Evolutionary conservation across 2,797 vertebrate genomes (phyloP).

Genomic region (Typhlichthys eigenmanni): DNA sequence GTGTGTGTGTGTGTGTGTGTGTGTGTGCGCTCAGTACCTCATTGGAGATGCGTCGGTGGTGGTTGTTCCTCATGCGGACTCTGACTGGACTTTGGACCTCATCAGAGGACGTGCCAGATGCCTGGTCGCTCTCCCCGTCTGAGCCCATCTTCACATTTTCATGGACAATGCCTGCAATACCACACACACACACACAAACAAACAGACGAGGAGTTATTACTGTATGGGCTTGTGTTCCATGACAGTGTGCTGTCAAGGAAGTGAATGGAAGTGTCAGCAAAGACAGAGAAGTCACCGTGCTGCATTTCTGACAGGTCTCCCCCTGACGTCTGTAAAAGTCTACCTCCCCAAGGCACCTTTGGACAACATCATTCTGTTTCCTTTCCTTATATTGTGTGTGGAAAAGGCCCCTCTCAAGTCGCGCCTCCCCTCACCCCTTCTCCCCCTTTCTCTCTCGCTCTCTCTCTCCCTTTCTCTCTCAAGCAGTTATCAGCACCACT

Average conservation of each 20-base stretch:
- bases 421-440: slow-evolving; percentile 18
- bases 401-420: background rate
- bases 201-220: background rate
- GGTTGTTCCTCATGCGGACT: slow-evolving; percentile 82
- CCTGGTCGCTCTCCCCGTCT: slow-evolving; percentile 85
- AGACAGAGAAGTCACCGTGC: too few species aligned
- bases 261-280: too few species aligned
- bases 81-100: slow-evolving; percentile 84
- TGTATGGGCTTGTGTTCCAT: background rate
- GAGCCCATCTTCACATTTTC: slow-evolving; percentile 84
- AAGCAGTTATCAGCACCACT: too few species aligned
- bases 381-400: background rate
- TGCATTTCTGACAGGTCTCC: too few species aligned
- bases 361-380: background rate
- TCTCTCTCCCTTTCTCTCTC: background rate
- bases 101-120: slow-evolving; percentile 82
- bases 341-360: background rate
- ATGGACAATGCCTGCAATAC: slow-evolving; percentile 74
- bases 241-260: background rate
- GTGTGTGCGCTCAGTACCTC: slow-evolving; percentile 65
- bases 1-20: slow-evolving; percentile 3
- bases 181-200: slow-evolving; percentile 15
- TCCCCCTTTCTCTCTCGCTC: background rate
- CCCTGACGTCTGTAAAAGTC: too few species aligned
- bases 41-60: slow-evolving; percentile 80